Base-by-base conservation (phyloP, 2,888 invertebrate species). In the Drosophila flavopinicola region DNA sequence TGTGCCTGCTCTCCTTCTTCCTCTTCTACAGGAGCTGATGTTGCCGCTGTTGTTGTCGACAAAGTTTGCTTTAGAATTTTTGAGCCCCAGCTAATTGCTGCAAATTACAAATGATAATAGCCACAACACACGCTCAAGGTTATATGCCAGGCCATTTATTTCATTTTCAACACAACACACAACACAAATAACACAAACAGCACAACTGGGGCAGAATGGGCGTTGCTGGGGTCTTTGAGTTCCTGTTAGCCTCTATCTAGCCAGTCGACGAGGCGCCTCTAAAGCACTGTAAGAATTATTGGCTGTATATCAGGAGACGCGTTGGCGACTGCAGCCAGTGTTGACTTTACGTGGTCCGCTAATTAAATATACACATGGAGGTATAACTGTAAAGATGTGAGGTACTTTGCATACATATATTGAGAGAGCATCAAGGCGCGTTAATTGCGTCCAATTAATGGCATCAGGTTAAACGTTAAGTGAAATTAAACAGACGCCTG, bases 71-170 rank as follows among this genome's bases (percentile, higher is more conserved):
- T 85, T 87, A 77, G 77, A 87, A 85, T 85, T 87, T 85, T 84
- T 85, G 83, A 87, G 85, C 84, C 74, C 69, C 75, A 82, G 78
- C 88, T 85, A 85, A 85, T 85, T 87, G 88, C 85, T 70, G 78
- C 82, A 87, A 88, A 85, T 85, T 84, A 88, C 80, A 68, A 86
- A 79, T 88, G 88, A 85, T 85, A 85, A 85, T 85, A 80, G 85
- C 86, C 88, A 77, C 85, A 87, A 85, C 86, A 79, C 85, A 87
- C 85, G 86, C 84, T 87, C 77, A 83, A 83, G 84, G 86, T 78
- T 80, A 83, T 65, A 68, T 73, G 75, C 76, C 69, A 65, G 78
- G 41, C 68, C 59, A 87, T 85, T 87, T 85, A 85, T 85, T 79
- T 85, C 64, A 73, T 76, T 82, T 75, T 78, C 74, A 20, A 20